These are phyloP conservation scores for Polyommatus icarus DNA, from an alignment of 2,888 invertebrate species.

Conservation along the genomic window DNA sequence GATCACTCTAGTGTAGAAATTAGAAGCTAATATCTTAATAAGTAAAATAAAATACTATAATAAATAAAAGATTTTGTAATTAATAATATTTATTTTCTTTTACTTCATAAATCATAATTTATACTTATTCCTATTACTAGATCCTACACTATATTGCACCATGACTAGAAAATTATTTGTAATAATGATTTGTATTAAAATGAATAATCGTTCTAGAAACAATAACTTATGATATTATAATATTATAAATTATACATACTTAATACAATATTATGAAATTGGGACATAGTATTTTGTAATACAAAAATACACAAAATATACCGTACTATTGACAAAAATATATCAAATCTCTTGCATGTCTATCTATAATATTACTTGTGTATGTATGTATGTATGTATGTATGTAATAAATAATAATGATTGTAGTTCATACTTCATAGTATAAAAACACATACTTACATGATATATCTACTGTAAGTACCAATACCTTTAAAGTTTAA, in stretches of 20 bases:
- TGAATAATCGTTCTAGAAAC: too few species aligned
- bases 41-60: background rate
- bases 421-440: too few species aligned
- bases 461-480: too few species aligned
- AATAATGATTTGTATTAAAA: background rate
- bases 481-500: too few species aligned
- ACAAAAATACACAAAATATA: too few species aligned
- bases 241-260: background rate
- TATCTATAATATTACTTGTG: background rate
- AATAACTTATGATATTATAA: background rate
- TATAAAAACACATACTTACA: too few species aligned
- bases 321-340: too few species aligned
- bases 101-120: background rate
- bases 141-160: constrained; percentile 40
- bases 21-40: too few species aligned
- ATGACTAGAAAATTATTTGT: constrained; percentile 27
- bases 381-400: too few species aligned
- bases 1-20: background rate
- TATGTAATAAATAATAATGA: too few species aligned
- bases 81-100: constrained; percentile 2
- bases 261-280: background rate
- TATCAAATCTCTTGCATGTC: background rate
- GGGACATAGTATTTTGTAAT: too few species aligned
- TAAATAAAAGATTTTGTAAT: constrained; percentile 15
- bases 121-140: background rate